Percentiles rank a stretch among this genome's conserved stretches.
Conservation (phyloP, 2,888 invertebrate genomes). For the Bombylius discolor region DNA sequence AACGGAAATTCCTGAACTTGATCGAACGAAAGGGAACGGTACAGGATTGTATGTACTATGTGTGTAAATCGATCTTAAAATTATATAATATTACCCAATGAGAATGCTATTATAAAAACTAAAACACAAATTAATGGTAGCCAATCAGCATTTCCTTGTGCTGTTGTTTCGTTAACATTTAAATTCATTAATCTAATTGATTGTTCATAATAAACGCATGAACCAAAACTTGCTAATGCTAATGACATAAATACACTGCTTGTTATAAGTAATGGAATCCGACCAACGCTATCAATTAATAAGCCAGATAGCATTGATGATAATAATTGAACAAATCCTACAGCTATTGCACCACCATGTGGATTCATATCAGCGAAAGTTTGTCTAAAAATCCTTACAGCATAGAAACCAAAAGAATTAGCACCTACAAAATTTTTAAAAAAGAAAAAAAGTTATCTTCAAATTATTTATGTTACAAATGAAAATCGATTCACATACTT, state of each 20-base stretch:
- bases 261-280: slow-evolving; percentile 68
- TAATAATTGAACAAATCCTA: slow-evolving; percentile 72
- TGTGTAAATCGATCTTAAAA: no score
- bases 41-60: neutral
- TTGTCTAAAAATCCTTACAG: slow-evolving; percentile 73
- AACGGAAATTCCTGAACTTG: no score
- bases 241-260: slow-evolving; percentile 75
- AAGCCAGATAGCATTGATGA: slow-evolving; percentile 70
- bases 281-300: slow-evolving; percentile 73
- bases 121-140: slow-evolving; percentile 71
- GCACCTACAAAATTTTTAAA: slow-evolving; percentile 41
- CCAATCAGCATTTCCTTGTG: slow-evolving; percentile 57
- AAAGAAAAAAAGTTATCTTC: slow-evolving; percentile 13
- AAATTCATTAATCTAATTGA: slow-evolving; percentile 37
- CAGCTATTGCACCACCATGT: slow-evolving; percentile 71
- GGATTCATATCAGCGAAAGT: slow-evolving; percentile 72
- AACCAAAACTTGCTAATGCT: slow-evolving; percentile 74
- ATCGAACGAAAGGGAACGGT: neutral
- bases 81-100: slow-evolving; percentile 43
- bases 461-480: neutral
- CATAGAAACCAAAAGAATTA: slow-evolving; percentile 74
- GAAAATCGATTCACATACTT: neutral
- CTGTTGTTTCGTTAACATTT: neutral
- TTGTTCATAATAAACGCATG: slow-evolving; percentile 69
- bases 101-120: slow-evolving; percentile 73